phyloP scores from a whole-genome alignment of 2,113 vertebrate genomes.

The Ailurus styani region DNA sequence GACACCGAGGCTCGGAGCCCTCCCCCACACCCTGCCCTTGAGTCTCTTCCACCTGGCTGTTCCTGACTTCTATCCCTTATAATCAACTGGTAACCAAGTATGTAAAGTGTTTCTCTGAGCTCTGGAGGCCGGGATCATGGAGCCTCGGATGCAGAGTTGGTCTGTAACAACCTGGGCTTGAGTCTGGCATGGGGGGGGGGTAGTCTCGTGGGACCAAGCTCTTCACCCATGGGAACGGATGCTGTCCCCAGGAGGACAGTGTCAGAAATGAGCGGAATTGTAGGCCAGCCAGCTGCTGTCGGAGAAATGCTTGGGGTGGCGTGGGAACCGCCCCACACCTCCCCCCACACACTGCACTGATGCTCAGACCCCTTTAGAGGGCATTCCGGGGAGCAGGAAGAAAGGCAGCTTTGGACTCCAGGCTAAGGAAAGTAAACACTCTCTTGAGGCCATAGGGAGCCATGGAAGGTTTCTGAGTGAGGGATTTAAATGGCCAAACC shows the following conservation, averaged over 20 bases:
- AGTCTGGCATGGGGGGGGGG: neutral
- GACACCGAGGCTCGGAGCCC: neutral
- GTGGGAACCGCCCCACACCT: neutral
- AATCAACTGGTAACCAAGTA: neutral
- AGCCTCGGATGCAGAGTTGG: neutral
- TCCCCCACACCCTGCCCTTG: neutral
- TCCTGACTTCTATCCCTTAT: neutral
- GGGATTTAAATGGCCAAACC: neutral
- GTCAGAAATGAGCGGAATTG: neutral
- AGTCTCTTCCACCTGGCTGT: neutral
- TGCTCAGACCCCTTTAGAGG: neutral
- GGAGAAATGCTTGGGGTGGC: neutral
- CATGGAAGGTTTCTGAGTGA: neutral
- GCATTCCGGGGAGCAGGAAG: neutral
- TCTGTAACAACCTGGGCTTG: neutral
- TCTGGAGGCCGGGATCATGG: neutral
- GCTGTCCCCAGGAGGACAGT: neutral
- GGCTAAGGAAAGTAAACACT: neutral
- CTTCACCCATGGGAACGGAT: neutral
- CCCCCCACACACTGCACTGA: neutral
- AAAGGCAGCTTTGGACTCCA: neutral
- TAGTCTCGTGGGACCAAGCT: neutral
- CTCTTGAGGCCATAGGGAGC: neutral
- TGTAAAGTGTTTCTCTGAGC: neutral
- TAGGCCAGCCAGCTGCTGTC: neutral